Percentiles rank a stretch among this genome's conserved stretches.
phyloP scores from a whole-genome alignment of 2,797 vertebrate species.

The Hypotaenidia okinawae region DNA sequence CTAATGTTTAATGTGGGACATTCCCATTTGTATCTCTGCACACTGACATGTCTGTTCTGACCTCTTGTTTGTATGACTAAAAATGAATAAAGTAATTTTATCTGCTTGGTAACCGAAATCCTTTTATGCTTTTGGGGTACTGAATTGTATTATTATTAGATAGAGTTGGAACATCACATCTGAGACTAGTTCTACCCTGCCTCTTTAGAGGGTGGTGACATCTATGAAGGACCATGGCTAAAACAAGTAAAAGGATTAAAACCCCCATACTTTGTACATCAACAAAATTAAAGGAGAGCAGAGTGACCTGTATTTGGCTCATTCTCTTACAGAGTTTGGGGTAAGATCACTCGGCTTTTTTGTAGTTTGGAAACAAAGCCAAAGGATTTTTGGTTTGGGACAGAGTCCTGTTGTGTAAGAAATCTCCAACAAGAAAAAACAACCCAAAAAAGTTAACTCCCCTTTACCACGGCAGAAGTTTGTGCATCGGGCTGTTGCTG shows the following conservation, averaged over 20 bases:
- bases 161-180: rapidly evolving
- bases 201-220: not conserved
- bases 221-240: rapidly evolving
- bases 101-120: not conserved
- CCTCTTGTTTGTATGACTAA: not conserved
- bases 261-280: too few relatives aligned
- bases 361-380: not conserved
- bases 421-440: not conserved
- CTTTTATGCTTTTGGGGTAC: not conserved
- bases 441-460: not conserved
- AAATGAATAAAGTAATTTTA: not conserved
- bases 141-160: not conserved
- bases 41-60: not conserved
- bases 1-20: not conserved
- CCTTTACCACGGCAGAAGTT: not conserved
- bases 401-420: not conserved
- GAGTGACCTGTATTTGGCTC: not conserved
- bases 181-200: not conserved
- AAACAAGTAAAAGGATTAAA: too few relatives aligned
- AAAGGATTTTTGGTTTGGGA: not conserved
- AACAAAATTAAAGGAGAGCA: rapidly evolving
- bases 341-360: not conserved
- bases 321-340: not conserved
- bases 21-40: not conserved
- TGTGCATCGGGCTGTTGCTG: not conserved